These are phyloP conservation scores for Acromyrmex charruanus DNA, from an alignment of 1,140 invertebrate species.

Conservation along the genomic window DNA sequence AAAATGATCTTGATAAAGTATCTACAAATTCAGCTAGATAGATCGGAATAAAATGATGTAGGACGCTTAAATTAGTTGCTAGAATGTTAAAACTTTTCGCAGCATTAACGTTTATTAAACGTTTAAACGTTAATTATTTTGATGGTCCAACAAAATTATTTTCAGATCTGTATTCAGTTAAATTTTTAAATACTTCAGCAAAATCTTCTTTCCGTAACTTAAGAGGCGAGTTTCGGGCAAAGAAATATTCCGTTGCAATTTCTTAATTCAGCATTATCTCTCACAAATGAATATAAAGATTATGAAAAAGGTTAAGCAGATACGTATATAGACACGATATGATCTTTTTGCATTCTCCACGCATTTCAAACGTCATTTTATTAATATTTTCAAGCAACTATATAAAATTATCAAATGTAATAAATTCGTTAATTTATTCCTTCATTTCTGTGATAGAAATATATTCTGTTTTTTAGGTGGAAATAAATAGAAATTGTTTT, in stretches of 20 bases:
- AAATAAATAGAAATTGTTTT: constrained; percentile 29
- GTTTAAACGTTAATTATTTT: no score
- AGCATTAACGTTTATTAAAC: no score
- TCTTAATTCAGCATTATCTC: constrained; percentile 4
- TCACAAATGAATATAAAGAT: background rate
- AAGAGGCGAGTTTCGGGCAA: background rate
- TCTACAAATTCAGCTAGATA: no score
- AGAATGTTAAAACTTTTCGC: no score
- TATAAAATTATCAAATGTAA: background rate
- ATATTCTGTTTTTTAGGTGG: constrained; percentile 19
- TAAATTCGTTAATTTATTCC: background rate
- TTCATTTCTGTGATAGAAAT: constrained; percentile 7
- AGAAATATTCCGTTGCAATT: background rate
- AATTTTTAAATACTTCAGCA: no score
- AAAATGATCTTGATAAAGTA: no score
- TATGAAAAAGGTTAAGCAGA: background rate
- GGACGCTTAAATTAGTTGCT: no score
- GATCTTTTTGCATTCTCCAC: background rate
- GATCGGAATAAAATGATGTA: no score
- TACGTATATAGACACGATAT: background rate
- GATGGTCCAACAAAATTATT: no score
- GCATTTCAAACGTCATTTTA: background rate
- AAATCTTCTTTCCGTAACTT: background rate
- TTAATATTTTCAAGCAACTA: background rate
- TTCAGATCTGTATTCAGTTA: no score